Percentiles rank a stretch among this genome's conserved stretches.
These are phyloP conservation scores for Leptopilina boulardi DNA, from an alignment of 1,140 invertebrate genomes.

Conservation along the genomic window DNA sequence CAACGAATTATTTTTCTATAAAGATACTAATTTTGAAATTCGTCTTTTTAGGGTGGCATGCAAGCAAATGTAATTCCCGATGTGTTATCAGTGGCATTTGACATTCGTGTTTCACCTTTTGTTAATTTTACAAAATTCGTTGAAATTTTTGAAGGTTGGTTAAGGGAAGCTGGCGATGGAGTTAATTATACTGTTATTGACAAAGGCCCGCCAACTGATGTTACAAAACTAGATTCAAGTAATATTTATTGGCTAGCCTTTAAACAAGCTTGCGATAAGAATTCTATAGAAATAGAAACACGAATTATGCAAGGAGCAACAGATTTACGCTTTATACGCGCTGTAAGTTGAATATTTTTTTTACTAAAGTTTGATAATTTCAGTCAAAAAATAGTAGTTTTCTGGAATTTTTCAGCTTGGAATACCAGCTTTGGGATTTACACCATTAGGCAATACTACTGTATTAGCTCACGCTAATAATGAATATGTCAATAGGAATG, in stretches of 20 bases:
- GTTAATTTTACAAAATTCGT: constrained; percentile 83
- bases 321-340: constrained; percentile 81
- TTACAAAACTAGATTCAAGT: constrained; percentile 79
- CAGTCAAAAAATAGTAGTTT: no score
- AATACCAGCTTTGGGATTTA: no score
- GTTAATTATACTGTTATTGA: constrained; percentile 84
- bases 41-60: constrained; percentile 84
- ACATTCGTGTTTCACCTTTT: constrained; percentile 84
- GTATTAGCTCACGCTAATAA: no score
- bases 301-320: constrained; percentile 86
- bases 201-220: constrained; percentile 77
- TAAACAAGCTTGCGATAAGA: constrained; percentile 74
- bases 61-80: constrained; percentile 91
- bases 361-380: no score
- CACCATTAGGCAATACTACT: no score
- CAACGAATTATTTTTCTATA: no score
- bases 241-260: constrained; percentile 89
- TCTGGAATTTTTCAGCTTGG: no score
- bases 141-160: constrained; percentile 83
- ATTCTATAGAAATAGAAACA: constrained; percentile 77
- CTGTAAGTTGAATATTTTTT: no score
- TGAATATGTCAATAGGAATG: no score
- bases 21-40: no score
- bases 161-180: constrained; percentile 84
- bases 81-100: constrained; percentile 83